Percentiles rank a stretch among this genome's conserved stretches.
Conservation (phyloP, 2,113 vertebrate species). For the Melierax canorus region DNA sequence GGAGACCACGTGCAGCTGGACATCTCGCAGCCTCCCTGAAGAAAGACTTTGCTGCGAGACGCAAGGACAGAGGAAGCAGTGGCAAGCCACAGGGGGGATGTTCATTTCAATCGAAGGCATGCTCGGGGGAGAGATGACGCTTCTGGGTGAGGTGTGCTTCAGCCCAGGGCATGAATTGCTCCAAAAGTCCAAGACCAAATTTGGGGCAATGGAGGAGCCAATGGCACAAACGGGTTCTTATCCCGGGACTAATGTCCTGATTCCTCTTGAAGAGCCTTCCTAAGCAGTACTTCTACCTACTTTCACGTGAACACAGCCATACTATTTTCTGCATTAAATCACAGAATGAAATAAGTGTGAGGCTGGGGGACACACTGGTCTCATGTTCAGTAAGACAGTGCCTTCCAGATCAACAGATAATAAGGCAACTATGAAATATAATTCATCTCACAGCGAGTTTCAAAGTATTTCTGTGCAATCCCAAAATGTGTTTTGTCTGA, state of each 20-base stretch:
- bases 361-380: background rate
- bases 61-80: accelerated
- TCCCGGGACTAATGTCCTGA: background rate
- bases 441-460: background rate
- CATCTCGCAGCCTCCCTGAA: background rate
- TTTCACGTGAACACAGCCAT: accelerated
- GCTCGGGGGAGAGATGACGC: accelerated
- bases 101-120: background rate
- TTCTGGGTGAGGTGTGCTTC: background rate
- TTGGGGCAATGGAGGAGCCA: background rate
- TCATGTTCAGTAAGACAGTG: background rate
- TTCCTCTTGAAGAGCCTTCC: background rate
- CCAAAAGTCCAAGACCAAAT: background rate
- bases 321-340: background rate
- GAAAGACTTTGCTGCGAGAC: background rate
- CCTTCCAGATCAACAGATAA: background rate
- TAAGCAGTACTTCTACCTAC: background rate
- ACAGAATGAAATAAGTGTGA: background rate
- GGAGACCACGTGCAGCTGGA: background rate
- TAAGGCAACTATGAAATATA: background rate
- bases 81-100: accelerated
- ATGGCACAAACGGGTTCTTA: accelerated
- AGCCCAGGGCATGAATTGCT: background rate
- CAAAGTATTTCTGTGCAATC: background rate
- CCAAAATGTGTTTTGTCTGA: background rate